Percentiles rank a stretch among this genome's conserved stretches.
Evolutionary conservation across 2,888 invertebrate species (phyloP).

Genomic region (Drosophila leonis): DNA sequence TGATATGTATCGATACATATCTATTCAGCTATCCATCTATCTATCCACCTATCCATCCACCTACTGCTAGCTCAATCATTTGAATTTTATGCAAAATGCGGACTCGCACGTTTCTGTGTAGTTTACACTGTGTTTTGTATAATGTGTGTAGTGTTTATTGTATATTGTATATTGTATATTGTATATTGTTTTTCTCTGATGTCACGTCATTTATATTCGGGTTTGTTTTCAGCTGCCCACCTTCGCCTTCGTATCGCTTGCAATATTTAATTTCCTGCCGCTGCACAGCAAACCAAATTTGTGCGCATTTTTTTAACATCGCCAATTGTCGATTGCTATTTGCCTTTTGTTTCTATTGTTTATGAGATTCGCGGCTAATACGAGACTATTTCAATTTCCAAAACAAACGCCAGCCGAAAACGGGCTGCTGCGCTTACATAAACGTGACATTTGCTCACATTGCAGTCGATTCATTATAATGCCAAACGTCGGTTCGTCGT

Average conservation of each 20-base stretch:
- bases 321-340: constrained; percentile 42
- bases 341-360: constrained; percentile 29
- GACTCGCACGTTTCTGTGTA: constrained; percentile 57
- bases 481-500: constrained; percentile 8
- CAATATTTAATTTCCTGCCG: constrained; percentile 66
- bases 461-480: constrained; percentile 40
- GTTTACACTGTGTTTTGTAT: constrained; percentile 58
- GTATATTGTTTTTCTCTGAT: constrained; percentile 46
- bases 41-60: not conserved
- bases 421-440: constrained; percentile 43
- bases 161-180: constrained; percentile 23
- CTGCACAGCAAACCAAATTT: constrained; percentile 42
- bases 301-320: constrained; percentile 43
- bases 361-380: constrained; percentile 44
- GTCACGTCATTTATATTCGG: constrained; percentile 60
- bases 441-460: constrained; percentile 71
- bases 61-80: constrained; percentile 33
- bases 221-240: constrained; percentile 30
- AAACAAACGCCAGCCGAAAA: constrained; percentile 23
- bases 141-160: constrained; percentile 15
- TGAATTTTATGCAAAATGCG: constrained; percentile 60
- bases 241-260: constrained; percentile 31
- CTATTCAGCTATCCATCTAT: not conserved
- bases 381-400: constrained; percentile 33
- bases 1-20: not conserved